phyloP scores from a whole-genome alignment of 2,797 vertebrate species.

The Labroides dimidiatus region DNA sequence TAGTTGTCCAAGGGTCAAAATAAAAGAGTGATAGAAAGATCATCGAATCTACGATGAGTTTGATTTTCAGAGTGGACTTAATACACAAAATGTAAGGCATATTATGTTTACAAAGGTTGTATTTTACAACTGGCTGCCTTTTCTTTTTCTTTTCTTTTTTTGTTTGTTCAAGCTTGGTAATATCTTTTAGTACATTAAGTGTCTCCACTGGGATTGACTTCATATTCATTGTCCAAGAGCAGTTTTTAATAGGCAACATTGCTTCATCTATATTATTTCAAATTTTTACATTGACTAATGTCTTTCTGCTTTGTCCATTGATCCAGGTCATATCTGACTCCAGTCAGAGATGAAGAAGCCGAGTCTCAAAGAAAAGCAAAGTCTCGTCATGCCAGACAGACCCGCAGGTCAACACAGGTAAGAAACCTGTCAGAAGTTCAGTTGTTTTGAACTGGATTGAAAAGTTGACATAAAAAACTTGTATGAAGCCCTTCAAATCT shows the following conservation, averaged over 20 bases:
- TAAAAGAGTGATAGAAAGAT: too few relatives aligned
- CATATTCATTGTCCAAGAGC: not conserved
- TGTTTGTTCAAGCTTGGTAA: too few relatives aligned
- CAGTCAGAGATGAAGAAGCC: slow-evolving; percentile 92
- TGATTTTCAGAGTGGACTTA: too few relatives aligned
- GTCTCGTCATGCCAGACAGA: slow-evolving; percentile 93
- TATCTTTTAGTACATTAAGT: too few relatives aligned
- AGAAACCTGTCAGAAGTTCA: not conserved
- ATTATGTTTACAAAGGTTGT: too few relatives aligned
- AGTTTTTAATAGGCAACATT: not conserved
- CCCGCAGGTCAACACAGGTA: slow-evolving; percentile 94
- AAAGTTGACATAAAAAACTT: slow-evolving; percentile 20
- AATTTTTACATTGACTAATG: slow-evolving; percentile 2
- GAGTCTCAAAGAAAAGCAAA: slow-evolving; percentile 94
- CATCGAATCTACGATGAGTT: too few relatives aligned
- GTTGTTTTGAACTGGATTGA: not conserved
- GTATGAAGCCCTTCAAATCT: slow-evolving; percentile 5
- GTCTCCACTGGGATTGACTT: not conserved
- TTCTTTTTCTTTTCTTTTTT: too few relatives aligned
- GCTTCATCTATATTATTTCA: not conserved
- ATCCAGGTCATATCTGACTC: slow-evolving; percentile 84
- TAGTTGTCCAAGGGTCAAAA: not conserved
- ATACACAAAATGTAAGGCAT: too few relatives aligned
- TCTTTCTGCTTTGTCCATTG: not conserved
- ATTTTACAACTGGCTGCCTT: too few relatives aligned